phyloP scores from a whole-genome alignment of 2,113 vertebrate genomes.

The Microcebus griseorufus region DNA sequence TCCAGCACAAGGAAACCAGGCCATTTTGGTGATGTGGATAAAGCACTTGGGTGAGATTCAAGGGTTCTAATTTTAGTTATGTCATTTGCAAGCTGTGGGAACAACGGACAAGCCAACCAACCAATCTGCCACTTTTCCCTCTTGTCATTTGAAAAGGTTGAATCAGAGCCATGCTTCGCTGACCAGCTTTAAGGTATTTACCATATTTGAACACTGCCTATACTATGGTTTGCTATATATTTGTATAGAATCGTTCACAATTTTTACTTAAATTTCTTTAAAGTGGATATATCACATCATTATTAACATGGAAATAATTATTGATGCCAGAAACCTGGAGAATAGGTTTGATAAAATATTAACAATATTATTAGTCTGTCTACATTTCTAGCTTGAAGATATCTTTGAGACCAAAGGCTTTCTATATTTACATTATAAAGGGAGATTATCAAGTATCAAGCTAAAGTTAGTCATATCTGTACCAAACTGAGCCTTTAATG shows the following conservation, averaged over 20 bases:
- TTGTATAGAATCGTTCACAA: background rate
- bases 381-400: conserved; percentile 1
- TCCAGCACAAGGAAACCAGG: conserved; percentile 39
- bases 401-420: background rate
- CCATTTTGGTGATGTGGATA: conserved; percentile 67
- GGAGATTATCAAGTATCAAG: background rate
- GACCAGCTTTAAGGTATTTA: background rate
- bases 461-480: background rate
- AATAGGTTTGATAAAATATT: background rate
- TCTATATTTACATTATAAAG: background rate
- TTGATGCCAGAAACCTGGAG: background rate
- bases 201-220: background rate
- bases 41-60: conserved; percentile 56
- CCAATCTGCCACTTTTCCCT: background rate
- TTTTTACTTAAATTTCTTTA: background rate
- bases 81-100: conserved; percentile 45
- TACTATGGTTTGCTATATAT: background rate
- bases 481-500: background rate
- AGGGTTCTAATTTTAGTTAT: conserved; percentile 65
- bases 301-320: background rate
- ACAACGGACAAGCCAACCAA: conserved; percentile 30
- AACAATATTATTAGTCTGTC: background rate
- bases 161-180: background rate
- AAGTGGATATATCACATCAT: background rate
- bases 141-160: background rate